phyloP scores from a whole-genome alignment of 2,888 invertebrate genomes.

The Julus scandinavius region DNA sequence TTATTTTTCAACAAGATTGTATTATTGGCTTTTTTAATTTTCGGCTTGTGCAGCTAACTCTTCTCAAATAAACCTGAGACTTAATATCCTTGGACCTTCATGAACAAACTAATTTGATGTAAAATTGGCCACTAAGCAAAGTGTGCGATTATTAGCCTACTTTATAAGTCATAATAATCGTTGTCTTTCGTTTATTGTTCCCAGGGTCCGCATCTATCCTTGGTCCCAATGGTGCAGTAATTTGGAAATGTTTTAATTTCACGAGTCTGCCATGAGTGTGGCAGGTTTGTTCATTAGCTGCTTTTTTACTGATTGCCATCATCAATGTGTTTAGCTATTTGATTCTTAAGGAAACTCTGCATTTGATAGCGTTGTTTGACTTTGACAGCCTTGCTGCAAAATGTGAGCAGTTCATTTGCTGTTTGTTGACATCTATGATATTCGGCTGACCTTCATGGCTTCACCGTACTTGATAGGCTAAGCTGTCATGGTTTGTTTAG shows the following conservation, averaged over 20 bases:
- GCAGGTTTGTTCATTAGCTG: constrained; percentile 8
- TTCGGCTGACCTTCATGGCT: constrained; percentile 12
- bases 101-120: not conserved
- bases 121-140: not conserved
- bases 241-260: not conserved
- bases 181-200: not conserved
- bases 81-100: not conserved
- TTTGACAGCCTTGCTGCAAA: constrained; percentile 18
- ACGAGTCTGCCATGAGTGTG: not conserved
- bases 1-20: not conserved
- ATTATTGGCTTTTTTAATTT: not conserved
- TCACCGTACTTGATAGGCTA: not conserved
- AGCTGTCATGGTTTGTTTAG: not conserved
- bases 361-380: constrained; percentile 18
- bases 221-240: not conserved
- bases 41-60: not conserved
- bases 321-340: not conserved
- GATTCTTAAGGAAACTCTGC: not conserved
- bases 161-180: not conserved
- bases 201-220: not conserved
- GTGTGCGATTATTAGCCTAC: not conserved
- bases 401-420: not conserved
- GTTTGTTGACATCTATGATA: constrained; percentile 25
- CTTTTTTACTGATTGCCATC: constrained; percentile 12
- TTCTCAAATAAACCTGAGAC: not conserved